Evolutionary conservation across 2,113 vertebrate genomes (phyloP), one percentile per base, ranked within the genome.

Genomic region (Heliornis fulica): DNA sequence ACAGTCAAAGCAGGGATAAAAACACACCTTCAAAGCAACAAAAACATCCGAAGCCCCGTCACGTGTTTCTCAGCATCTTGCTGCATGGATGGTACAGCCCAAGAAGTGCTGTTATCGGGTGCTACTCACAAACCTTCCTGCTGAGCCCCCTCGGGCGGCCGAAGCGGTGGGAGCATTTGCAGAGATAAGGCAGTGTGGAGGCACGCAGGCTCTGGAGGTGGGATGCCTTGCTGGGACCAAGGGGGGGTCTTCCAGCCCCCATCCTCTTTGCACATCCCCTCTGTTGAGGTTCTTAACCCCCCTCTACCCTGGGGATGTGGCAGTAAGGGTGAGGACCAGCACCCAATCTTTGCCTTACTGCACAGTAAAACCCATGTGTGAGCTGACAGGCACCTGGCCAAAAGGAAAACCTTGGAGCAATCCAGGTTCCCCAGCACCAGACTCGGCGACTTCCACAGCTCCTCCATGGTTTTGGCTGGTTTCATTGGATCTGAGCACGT

Each of bases 111-210:
- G 7, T 64, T 18, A 64, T 20, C 31, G 31, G 38, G 9, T 43
- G 53, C 6, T 10, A 14, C 4, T 53, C 18, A 3, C 13, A 13
- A 16, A 38, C 57, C 8, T 26, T 8, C n/a, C n/a, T n/a, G n/a
- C n/a, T 40, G 65, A 56, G 46, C 11, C 0, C 0, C 3, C 50
- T 60, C 9, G 1, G 45, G 60, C 20, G 60, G 36, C 21, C 8
- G 36, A n/a, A 36, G 26, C 13, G 48, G 45, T n/a, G 51, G 66
- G n/a, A 10, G 5, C 45, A 14, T 28, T 74, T 18, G 28, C 8
- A 4, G 64, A 38, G 22, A 15, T 12, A 54, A 82, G 18, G 7
- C 34, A 23, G 28, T 0, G 1, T 21, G 5, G 32, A 26, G 12
- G 15, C 10, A 61, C 3, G 10, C 10, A 21, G 6, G 59, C n/a